A percentile compares a stretch with the other conserved stretches of the same genome.
Evolutionary conservation across 2,797 vertebrate genomes (phyloP).

Genomic region (Eutrigla gurnardus): DNA sequence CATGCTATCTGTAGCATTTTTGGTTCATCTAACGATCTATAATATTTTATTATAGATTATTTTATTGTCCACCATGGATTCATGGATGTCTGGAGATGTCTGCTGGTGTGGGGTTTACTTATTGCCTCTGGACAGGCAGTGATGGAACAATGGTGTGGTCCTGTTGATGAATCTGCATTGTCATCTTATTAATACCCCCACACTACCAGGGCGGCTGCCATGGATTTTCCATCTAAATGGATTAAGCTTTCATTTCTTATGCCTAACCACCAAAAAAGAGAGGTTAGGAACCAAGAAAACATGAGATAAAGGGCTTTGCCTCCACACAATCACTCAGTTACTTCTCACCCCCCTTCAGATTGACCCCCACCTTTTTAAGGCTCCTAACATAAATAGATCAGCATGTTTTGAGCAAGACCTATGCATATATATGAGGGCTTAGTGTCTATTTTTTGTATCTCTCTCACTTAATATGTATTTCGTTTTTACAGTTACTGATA

Average conservation of each 20-base stretch:
- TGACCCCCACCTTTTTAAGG: constrained; percentile 33
- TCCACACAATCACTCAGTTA: constrained; percentile 65
- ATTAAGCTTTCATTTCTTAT: constrained; percentile 83
- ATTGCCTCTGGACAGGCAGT: constrained; percentile 68
- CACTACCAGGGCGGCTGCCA: constrained; percentile 60
- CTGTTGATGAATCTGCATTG: constrained; percentile 80
- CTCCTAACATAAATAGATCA: constrained; percentile 42
- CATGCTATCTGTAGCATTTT: constrained; percentile 33
- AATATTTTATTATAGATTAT: constrained; percentile 62
- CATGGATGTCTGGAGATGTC: constrained; percentile 49
- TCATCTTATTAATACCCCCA: constrained; percentile 82
- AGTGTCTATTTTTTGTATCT: constrained; percentile 22
- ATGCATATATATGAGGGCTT: constrained; percentile 50
- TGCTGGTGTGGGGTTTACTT: constrained; percentile 60
- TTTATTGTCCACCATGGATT: constrained; percentile 46
- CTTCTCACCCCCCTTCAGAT: constrained; percentile 32
- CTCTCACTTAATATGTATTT: constrained; percentile 18
- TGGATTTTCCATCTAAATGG: constrained; percentile 84
- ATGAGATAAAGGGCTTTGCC: constrained; percentile 63
- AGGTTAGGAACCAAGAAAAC: constrained; percentile 59
- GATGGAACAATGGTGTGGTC: constrained; percentile 74
- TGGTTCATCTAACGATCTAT: constrained; percentile 46
- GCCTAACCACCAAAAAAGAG: constrained; percentile 70
- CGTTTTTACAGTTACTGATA: constrained; percentile 7
- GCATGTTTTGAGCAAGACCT: constrained; percentile 33